Conservation (phyloP, 2,888 invertebrate species). For the Drosophila robusta region DNA sequence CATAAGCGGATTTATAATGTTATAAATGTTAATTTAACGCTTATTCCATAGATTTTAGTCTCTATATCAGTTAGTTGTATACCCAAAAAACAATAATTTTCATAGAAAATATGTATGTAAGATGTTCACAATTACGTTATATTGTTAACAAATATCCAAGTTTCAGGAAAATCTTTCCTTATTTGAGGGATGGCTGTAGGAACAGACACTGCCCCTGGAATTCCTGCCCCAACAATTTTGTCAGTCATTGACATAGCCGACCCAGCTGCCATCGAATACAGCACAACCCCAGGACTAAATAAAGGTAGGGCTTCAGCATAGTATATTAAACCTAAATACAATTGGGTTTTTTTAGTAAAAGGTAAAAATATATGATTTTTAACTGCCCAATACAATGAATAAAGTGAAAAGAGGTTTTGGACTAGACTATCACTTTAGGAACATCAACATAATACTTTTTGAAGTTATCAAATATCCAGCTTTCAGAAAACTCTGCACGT, state of each 20-base stretch:
- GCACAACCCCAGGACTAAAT: not conserved
- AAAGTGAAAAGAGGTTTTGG: not conserved
- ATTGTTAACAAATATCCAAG: slow-evolving; percentile 87
- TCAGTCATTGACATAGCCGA: not conserved
- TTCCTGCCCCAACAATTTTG: not conserved
- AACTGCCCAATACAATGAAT: not conserved
- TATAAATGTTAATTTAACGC: slow-evolving; percentile 20
- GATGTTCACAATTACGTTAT: slow-evolving; percentile 25
- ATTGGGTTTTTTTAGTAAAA: slow-evolving; percentile 24
- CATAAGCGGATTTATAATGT: not conserved
- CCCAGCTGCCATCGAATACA: not conserved
- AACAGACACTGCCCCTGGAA: not conserved
- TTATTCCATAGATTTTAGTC: slow-evolving; percentile 20
- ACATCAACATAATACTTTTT: slow-evolving; percentile 19
- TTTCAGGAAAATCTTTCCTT: slow-evolving; percentile 89
- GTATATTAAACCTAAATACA: slow-evolving; percentile 3
- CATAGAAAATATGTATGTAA: slow-evolving; percentile 1
- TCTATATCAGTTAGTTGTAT: slow-evolving; percentile 16
- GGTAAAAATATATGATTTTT: slow-evolving; percentile 1
- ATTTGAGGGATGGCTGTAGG: slow-evolving; percentile 70
- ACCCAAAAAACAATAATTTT: not conserved
- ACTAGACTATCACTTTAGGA: not conserved
- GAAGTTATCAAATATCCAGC: slow-evolving; percentile 29
- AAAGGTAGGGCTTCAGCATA: slow-evolving; percentile 6
- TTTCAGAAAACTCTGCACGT: slow-evolving; percentile 48